A percentile compares a stretch with the other conserved stretches of the same genome.
Conservation (phyloP, 2,888 invertebrate species). For the Aquatica leii region DNA sequence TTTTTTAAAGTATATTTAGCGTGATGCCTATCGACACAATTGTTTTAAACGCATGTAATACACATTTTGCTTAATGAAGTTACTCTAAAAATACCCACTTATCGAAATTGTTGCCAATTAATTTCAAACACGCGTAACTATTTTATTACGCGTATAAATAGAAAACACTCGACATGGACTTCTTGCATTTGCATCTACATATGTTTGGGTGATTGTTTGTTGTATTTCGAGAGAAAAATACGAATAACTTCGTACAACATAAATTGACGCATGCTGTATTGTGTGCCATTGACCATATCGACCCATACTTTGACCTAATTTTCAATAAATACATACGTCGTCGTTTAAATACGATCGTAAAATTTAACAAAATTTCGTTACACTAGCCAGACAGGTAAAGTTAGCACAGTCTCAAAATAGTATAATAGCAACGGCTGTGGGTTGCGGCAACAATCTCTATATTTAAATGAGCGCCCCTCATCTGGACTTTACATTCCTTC, state of each 20-base stretch:
- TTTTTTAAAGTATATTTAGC: no score
- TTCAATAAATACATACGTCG: slow-evolving; percentile 10
- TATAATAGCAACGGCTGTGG: slow-evolving; percentile 18
- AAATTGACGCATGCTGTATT: slow-evolving; percentile 14
- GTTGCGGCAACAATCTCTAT: slow-evolving; percentile 30
- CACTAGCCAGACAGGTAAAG: slow-evolving; percentile 37
- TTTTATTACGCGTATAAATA: no score
- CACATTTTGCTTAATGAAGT: no score
- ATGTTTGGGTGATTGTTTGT: no score
- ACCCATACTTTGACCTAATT: slow-evolving; percentile 21
- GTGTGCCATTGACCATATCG: slow-evolving; percentile 19
- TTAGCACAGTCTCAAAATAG: slow-evolving; percentile 37
- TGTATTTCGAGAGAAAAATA: neutral
- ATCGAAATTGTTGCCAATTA: no score
- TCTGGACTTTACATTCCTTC: slow-evolving; percentile 18
- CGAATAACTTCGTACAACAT: neutral
- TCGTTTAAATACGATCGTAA: neutral
- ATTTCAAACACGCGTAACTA: no score
- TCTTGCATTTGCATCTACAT: no score
- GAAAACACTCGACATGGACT: no score
- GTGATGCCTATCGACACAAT: no score
- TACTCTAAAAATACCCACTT: no score
- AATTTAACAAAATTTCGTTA: neutral
- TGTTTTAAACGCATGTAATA: no score
- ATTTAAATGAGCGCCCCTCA: slow-evolving; percentile 26